These are phyloP conservation scores for Cerastis leucographa DNA, from an alignment of 2,888 invertebrate species.

Conservation along the genomic window DNA sequence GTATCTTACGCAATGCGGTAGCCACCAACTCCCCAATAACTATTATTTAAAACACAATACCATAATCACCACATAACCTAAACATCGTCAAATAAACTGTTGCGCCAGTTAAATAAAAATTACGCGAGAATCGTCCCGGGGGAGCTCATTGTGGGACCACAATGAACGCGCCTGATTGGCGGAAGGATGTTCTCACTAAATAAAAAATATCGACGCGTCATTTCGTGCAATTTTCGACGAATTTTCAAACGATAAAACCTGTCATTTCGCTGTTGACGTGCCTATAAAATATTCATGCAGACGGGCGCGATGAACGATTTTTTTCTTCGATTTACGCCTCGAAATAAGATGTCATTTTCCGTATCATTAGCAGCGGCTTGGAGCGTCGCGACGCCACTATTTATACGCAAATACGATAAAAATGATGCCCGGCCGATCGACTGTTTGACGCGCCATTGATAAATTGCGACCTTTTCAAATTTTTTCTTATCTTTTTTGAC, in stretches of 20 bases:
- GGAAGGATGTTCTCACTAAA: conserved; percentile 91
- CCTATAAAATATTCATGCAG: conserved; percentile 91
- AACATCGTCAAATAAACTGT: conserved; percentile 84
- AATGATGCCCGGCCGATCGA: conserved; percentile 89
- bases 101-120: conserved; percentile 89
- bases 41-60: conserved; percentile 6
- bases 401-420: conserved; percentile 91
- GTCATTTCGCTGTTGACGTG: conserved; percentile 91
- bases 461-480: conserved; percentile 88
- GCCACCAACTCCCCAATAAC: neutral
- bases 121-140: conserved; percentile 84
- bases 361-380: conserved; percentile 90
- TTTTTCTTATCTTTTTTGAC: conserved; percentile 79
- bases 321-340: conserved; percentile 90
- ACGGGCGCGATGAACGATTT: conserved; percentile 90
- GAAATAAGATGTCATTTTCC: conserved; percentile 91
- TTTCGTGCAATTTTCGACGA: conserved; percentile 90
- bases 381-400: conserved; percentile 88
- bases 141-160: conserved; percentile 87
- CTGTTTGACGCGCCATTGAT: conserved; percentile 90
- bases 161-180: conserved; percentile 90
- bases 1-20: neutral
- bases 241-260: conserved; percentile 91
- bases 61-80: conserved; percentile 64
- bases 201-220: conserved; percentile 91